Percentiles rank a stretch among this genome's conserved stretches.
Evolutionary conservation across 2,888 invertebrate species (phyloP).

Genomic region (Nomada fucata): DNA sequence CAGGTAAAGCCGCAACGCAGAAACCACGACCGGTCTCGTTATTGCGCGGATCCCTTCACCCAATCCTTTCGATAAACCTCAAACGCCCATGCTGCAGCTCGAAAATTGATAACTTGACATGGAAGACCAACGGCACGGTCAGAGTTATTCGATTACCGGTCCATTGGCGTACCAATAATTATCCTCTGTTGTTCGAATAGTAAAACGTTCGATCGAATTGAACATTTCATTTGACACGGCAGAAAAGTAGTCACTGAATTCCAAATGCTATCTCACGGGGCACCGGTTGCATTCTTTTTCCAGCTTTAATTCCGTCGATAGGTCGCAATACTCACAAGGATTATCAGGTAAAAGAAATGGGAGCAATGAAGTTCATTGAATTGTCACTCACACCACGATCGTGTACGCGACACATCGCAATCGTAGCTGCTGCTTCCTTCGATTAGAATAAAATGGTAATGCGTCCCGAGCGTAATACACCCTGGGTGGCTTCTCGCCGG

Average conservation of each 20-base stretch:
- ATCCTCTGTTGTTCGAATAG: too few relatives aligned
- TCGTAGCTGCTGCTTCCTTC: slow-evolving; percentile 64
- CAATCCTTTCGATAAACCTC: background rate
- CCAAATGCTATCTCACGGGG: too few relatives aligned
- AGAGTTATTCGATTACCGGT: background rate
- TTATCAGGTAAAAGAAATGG: background rate
- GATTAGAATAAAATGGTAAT: slow-evolving; percentile 69
- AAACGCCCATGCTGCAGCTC: background rate
- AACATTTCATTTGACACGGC: too few relatives aligned
- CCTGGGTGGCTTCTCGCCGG: slow-evolving; percentile 48
- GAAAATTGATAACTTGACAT: background rate
- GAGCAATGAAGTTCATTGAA: background rate
- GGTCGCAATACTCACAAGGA: too few relatives aligned
- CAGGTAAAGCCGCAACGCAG: slow-evolving; percentile 31
- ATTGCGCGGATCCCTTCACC: background rate
- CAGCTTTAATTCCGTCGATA: too few relatives aligned
- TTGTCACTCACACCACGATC: slow-evolving; percentile 69
- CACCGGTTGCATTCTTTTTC: too few relatives aligned
- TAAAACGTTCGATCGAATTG: too few relatives aligned
- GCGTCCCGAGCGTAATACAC: slow-evolving; percentile 67
- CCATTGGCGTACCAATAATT: background rate
- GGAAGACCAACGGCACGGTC: too few relatives aligned
- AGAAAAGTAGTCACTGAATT: too few relatives aligned
- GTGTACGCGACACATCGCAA: slow-evolving; percentile 69
- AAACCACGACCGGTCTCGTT: slow-evolving; percentile 30